Evolutionary conservation across 2,888 invertebrate genomes (phyloP).

Genomic region (Lepas anatifera): DNA sequence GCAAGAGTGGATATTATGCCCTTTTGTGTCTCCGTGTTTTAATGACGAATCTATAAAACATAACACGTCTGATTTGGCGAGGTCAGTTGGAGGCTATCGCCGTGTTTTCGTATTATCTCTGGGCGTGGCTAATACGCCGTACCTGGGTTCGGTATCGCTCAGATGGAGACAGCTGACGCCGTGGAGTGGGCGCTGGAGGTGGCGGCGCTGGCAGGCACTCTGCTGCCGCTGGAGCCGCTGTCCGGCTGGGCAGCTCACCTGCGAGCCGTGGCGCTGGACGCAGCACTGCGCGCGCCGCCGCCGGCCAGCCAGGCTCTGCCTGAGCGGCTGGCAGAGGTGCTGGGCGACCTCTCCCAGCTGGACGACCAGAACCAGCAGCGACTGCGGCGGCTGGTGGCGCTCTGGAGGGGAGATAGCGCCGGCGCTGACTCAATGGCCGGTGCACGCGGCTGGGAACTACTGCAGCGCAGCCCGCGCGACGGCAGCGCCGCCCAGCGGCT

Average conservation of each 20-base stretch:
- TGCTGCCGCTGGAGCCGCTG: neutral
- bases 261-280: neutral
- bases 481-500: neutral
- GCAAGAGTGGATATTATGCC: too few species aligned
- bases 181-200: neutral
- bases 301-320: neutral
- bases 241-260: neutral
- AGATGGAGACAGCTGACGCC: neutral
- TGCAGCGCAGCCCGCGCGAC: neutral
- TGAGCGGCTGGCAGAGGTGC: neutral
- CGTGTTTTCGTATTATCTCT: too few species aligned
- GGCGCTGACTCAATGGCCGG: neutral
- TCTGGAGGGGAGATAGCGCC: neutral
- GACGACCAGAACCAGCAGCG: neutral
- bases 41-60: too few species aligned
- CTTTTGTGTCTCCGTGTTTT: too few species aligned
- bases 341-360: neutral
- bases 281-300: neutral
- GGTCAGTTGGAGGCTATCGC: too few species aligned
- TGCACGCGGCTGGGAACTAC: neutral
- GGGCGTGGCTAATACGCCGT: too few species aligned
- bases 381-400: neutral
- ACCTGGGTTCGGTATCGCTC: too few species aligned
- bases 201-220: neutral
- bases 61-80: too few species aligned